Conservation (phyloP, 2,797 vertebrate genomes). For the Peromyscus eremicus region DNA sequence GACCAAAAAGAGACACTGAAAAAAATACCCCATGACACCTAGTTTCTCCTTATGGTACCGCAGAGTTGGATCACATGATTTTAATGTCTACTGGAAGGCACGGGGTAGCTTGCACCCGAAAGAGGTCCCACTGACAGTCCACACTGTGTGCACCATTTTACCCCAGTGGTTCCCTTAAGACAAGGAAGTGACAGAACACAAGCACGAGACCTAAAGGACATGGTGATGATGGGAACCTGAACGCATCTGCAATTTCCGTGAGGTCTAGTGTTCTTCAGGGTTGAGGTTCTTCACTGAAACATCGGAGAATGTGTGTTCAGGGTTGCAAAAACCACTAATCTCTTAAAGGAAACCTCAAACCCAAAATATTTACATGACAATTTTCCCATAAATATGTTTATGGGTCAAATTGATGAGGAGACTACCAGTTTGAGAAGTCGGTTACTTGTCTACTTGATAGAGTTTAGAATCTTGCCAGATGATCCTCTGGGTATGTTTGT, state of each 20-base stretch:
- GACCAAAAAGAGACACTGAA: background rate
- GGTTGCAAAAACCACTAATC: background rate
- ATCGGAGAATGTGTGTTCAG: background rate
- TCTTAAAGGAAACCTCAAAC: background rate
- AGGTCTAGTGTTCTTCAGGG: background rate
- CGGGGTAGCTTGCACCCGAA: background rate
- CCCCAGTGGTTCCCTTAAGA: background rate
- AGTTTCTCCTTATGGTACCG: background rate
- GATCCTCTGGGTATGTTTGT: background rate
- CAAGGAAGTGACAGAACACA: background rate
- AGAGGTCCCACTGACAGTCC: background rate
- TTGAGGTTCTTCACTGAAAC: background rate
- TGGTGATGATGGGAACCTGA: background rate
- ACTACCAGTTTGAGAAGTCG: background rate
- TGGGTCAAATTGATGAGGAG: background rate
- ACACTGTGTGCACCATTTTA: background rate
- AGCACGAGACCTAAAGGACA: background rate
- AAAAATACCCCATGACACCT: background rate
- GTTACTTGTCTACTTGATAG: background rate
- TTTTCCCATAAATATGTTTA: background rate
- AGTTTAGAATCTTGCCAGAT: background rate
- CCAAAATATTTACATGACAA: conserved; percentile 2
- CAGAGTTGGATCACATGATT: background rate
- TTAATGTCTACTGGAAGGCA: background rate
- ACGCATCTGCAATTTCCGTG: background rate